phyloP scores from a whole-genome alignment of 1,140 invertebrate species.

The Heliconius nattereri region DNA sequence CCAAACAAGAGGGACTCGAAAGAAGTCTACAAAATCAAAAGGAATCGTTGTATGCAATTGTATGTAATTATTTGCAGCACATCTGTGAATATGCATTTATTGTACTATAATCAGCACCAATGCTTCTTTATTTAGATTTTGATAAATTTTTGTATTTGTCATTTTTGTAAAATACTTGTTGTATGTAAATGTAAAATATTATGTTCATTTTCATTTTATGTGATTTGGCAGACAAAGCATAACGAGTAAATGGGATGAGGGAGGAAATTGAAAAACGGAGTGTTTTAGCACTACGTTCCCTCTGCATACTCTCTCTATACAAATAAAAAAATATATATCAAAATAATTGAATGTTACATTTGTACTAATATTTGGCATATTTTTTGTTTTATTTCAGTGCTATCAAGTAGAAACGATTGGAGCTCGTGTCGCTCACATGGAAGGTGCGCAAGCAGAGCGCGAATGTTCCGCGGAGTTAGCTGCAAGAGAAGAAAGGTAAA shows the following conservation, averaged over 20 bases:
- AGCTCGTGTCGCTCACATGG: constrained; percentile 69
- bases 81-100: not conserved
- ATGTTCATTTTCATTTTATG: too few species aligned
- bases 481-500: constrained; percentile 61
- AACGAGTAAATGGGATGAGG: too few species aligned
- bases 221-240: too few species aligned
- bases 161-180: too few species aligned
- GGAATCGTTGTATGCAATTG: constrained; percentile 71
- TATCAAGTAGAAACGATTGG: constrained; percentile 74
- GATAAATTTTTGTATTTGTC: too few species aligned
- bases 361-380: too few species aligned
- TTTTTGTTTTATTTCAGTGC: constrained; percentile 46
- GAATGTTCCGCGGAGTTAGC: constrained; percentile 60
- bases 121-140: not conserved
- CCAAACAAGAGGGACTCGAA: constrained; percentile 63
- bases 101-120: not conserved
- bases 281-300: too few species aligned
- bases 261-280: too few species aligned
- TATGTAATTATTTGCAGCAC: constrained; percentile 50
- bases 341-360: too few species aligned
- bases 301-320: too few species aligned
- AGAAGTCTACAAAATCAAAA: constrained; percentile 66
- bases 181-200: too few species aligned
- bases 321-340: too few species aligned
- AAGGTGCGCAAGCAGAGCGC: constrained; percentile 62